phyloP scores from a whole-genome alignment of 2,888 invertebrate genomes.

The Noctua comes region DNA sequence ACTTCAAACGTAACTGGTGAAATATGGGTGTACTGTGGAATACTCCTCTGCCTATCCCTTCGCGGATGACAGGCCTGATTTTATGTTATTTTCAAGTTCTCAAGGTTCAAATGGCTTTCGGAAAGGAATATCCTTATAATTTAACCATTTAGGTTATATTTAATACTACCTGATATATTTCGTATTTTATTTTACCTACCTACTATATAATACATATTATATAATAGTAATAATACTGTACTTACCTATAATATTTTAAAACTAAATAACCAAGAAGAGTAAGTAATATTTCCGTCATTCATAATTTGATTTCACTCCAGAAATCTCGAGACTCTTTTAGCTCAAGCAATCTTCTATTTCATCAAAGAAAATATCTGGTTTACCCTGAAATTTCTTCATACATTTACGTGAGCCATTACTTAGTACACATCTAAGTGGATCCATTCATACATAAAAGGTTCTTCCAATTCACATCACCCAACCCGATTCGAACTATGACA shows the following conservation, averaged over 20 bases:
- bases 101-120: neutral
- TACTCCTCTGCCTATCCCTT: too few relatives aligned
- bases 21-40: too few relatives aligned
- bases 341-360: slow-evolving; percentile 37
- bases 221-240: too few relatives aligned
- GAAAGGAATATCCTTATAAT: neutral
- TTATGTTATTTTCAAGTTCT: neutral
- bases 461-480: slow-evolving; percentile 64
- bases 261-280: neutral
- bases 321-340: neutral
- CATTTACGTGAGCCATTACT: slow-evolving; percentile 52
- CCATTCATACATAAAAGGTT: slow-evolving; percentile 66
- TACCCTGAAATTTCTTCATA: slow-evolving; percentile 46
- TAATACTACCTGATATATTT: neutral
- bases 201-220: too few relatives aligned
- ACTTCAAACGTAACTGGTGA: too few relatives aligned
- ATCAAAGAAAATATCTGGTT: slow-evolving; percentile 49
- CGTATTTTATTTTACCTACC: neutral
- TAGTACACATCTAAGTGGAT: slow-evolving; percentile 60
- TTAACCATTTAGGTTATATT: neutral
- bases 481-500: slow-evolving; percentile 43
- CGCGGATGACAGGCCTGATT: too few relatives aligned
- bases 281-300: neutral
- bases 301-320: slow-evolving; percentile 20
- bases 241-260: neutral